phyloP scores from a whole-genome alignment of 2,888 invertebrate species.

The Dilophus febrilis region DNA sequence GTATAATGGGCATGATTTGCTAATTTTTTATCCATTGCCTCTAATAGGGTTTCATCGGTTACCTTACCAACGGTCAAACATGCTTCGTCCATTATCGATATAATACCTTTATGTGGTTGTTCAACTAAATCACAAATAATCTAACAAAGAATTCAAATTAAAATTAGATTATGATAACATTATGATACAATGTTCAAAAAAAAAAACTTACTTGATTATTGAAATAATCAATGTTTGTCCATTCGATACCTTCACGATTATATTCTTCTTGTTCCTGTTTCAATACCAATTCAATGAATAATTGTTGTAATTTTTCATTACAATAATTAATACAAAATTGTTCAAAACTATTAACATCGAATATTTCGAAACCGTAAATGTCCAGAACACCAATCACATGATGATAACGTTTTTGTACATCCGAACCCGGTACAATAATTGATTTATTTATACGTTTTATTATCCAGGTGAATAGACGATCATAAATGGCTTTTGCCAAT shows the following conservation, averaged over 20 bases:
- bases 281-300: conserved; percentile 91
- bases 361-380: conserved; percentile 98
- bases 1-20: conserved; percentile 77
- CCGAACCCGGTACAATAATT: conserved; percentile 53
- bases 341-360: conserved; percentile 92
- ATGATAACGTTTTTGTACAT: conserved; percentile 22
- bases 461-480: conserved; percentile 86
- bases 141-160: conserved; percentile 11
- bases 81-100: conserved; percentile 93
- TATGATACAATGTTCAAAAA: too few relatives aligned
- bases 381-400: conserved; percentile 68
- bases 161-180: too few relatives aligned
- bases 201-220: conserved; percentile 60
- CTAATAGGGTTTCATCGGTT: conserved; percentile 65
- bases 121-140: conserved; percentile 92
- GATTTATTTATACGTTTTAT: conserved; percentile 82
- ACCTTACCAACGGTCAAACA: conserved; percentile 91
- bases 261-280: conserved; percentile 99
- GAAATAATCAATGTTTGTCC: conserved; percentile 90
- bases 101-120: conserved; percentile 76
- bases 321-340: conserved; percentile 99
- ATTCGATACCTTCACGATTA: conserved; percentile 83
- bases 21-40: conserved; percentile 84
- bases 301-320: conserved; percentile 94
- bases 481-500: conserved; percentile 88